Conservation (phyloP, 2,888 invertebrate genomes). For the Eristalis pertinax region DNA sequence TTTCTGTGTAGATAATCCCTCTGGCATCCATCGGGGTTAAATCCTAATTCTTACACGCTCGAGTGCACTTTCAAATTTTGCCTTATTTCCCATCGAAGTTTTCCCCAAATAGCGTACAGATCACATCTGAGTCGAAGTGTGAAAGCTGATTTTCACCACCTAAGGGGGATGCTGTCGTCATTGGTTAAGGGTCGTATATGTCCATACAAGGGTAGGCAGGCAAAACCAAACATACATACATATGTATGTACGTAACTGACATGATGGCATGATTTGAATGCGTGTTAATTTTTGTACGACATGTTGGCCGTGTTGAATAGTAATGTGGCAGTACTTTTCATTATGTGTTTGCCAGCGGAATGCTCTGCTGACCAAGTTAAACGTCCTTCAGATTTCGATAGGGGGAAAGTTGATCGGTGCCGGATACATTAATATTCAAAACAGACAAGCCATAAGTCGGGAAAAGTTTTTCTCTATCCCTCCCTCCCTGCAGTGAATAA, state of each 20-base stretch:
- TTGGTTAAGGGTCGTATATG: not conserved
- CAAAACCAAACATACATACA: not conserved
- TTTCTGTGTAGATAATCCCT: not conserved
- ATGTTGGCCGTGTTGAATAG: not conserved
- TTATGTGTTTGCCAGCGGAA: not conserved
- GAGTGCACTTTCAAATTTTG: not conserved
- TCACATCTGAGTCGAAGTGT: not conserved
- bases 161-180: not conserved
- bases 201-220: not conserved
- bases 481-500: not conserved
- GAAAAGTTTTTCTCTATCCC: not conserved
- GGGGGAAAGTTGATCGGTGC: not conserved
- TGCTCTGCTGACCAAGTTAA: not conserved
- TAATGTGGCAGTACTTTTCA: constrained; percentile 2
- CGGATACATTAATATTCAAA: not conserved
- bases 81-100: not conserved
- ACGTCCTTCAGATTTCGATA: not conserved
- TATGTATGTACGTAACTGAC: not conserved
- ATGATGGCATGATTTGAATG: constrained; percentile 14
- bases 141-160: not conserved
- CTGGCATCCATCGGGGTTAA: not conserved
- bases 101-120: not conserved
- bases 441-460: not conserved
- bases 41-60: not conserved
- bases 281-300: constrained; percentile 15